A percentile compares a stretch with the other conserved stretches of the same genome.
These are phyloP conservation scores for Laticauda colubrina DNA, from an alignment of 2,113 vertebrate genomes.

Conservation along the genomic window DNA sequence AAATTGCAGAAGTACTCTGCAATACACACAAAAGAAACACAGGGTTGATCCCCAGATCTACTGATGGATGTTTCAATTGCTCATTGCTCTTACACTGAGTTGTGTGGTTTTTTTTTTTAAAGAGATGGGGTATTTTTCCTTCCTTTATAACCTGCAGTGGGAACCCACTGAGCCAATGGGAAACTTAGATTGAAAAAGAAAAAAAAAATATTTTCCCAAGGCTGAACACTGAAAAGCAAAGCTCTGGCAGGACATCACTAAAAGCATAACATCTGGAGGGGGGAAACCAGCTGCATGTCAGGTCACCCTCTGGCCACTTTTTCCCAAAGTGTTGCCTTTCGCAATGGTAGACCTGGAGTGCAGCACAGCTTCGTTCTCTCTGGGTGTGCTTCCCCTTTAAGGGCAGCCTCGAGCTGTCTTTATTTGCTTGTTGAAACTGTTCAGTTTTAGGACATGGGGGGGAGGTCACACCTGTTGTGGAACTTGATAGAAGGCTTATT, in stretches of 20 bases:
- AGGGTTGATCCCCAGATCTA: not conserved
- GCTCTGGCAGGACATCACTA: not conserved
- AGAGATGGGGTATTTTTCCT: not conserved
- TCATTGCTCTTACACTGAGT: not conserved
- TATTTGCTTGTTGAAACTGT: constrained; percentile 94
- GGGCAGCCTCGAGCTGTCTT: constrained; percentile 64
- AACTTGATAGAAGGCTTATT: constrained; percentile 99
- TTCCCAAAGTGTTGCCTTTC: not conserved
- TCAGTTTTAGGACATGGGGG: constrained; percentile 97
- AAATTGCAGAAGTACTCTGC: not conserved
- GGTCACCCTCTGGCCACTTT: not conserved
- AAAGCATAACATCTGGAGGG: not conserved
- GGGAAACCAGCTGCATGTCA: not conserved
- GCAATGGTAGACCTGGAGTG: not conserved
- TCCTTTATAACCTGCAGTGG: not conserved
- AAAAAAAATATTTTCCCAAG: constrained; percentile 13
- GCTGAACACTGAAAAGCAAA: not conserved
- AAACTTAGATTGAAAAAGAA: not conserved
- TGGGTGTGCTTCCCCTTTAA: constrained; percentile 71
- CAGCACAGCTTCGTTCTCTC: not conserved
- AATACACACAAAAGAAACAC: not conserved
- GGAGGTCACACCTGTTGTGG: constrained; percentile 99
- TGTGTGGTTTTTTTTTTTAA: not conserved
- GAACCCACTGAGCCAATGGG: not conserved
- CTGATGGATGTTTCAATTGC: not conserved